Conservation (phyloP, 2,113 vertebrate species). For the Anseranas semipalmata region DNA sequence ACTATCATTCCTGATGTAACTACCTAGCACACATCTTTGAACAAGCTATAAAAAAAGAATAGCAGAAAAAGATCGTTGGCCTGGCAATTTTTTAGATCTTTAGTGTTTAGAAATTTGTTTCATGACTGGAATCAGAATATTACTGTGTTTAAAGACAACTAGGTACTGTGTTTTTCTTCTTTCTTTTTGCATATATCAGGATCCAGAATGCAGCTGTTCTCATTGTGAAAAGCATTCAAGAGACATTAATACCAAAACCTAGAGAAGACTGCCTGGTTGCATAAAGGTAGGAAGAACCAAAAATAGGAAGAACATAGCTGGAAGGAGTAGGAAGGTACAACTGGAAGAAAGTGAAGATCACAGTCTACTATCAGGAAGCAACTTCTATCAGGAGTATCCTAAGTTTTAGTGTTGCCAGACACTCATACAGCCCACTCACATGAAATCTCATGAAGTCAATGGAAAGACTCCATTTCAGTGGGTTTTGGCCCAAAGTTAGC, state of each 20-base stretch:
- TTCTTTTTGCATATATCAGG: not conserved
- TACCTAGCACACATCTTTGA: not conserved
- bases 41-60: not conserved
- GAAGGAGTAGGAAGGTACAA: not conserved
- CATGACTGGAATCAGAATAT: not conserved
- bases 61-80: not conserved
- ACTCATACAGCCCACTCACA: not conserved
- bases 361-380: not conserved
- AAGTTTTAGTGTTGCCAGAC: not conserved
- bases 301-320: not conserved
- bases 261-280: not conserved
- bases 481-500: not conserved
- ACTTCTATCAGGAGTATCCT: fast-evolving
- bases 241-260: not conserved
- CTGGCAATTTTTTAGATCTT: not conserved
- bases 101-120: not conserved
- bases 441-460: not conserved
- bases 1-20: not conserved
- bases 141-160: not conserved
- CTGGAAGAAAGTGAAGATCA: not conserved
- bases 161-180: not conserved
- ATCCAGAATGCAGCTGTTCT: not conserved
- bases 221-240: not conserved
- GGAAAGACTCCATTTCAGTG: not conserved
- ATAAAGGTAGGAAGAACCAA: not conserved